Evolutionary conservation across 2,888 invertebrate species (phyloP).

Genomic region (Megastigmus dorsalis): DNA sequence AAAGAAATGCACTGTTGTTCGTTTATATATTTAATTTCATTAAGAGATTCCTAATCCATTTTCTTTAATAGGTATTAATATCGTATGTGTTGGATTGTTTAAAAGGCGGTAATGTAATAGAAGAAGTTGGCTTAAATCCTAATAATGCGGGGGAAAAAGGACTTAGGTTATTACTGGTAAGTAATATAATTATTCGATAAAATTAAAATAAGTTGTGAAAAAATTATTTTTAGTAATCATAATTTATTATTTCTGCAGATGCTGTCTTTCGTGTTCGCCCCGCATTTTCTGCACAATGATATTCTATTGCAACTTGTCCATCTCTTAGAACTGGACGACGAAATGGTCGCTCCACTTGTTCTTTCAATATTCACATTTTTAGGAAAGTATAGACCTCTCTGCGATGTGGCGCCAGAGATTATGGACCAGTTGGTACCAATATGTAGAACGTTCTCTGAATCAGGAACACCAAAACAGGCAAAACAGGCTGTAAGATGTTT

Average conservation of each 20-base stretch:
- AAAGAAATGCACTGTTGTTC: background rate
- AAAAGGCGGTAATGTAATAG: conserved; percentile 81
- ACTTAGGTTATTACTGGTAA: conserved; percentile 87
- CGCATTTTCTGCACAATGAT: conserved; percentile 92
- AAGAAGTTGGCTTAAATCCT: conserved; percentile 86
- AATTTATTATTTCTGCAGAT: conserved; percentile 75
- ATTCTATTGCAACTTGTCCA: conserved; percentile 85
- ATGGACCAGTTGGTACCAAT: conserved; percentile 88
- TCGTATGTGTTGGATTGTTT: conserved; percentile 81
- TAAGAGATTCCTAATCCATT: conserved; percentile 18
- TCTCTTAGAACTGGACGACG: conserved; percentile 88
- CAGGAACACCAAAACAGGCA: conserved; percentile 95
- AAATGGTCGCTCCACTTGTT: conserved; percentile 86
- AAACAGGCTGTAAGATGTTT: conserved; percentile 97
- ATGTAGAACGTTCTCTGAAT: conserved; percentile 90
- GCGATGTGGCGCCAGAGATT: conserved; percentile 85
- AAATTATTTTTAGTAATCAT: background rate
- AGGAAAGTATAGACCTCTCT: conserved; percentile 89
- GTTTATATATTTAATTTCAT: conserved; percentile 10
- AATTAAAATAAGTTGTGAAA: too few relatives aligned
- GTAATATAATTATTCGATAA: conserved; percentile 52
- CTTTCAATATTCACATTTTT: conserved; percentile 90
- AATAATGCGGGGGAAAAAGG: conserved; percentile 92
- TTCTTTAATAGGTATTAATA: conserved; percentile 75
- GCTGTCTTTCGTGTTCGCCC: conserved; percentile 93